A percentile compares a stretch with the other conserved stretches of the same genome.
phyloP scores from a whole-genome alignment of 2,113 vertebrate species.

The Lepus europaeus region DNA sequence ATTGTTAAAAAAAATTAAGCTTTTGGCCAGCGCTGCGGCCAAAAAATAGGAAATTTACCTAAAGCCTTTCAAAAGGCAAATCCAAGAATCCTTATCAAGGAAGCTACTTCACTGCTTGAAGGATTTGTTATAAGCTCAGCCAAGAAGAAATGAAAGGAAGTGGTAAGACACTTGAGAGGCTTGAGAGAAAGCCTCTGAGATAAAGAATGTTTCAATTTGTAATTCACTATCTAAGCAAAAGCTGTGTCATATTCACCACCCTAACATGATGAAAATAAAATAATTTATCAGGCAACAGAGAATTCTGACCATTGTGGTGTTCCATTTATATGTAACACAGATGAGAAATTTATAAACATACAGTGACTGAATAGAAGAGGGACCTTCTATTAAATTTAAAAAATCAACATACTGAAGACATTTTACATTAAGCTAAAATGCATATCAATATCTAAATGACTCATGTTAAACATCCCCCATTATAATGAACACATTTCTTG shows the following conservation, averaged over 20 bases:
- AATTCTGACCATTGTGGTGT: background rate
- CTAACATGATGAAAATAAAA: background rate
- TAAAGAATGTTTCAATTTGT: constrained; percentile 33
- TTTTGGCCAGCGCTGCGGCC: too few species aligned
- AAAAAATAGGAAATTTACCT: constrained; percentile 32
- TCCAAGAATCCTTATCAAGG: background rate
- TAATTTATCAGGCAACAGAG: background rate
- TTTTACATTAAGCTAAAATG: background rate
- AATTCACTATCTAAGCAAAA: constrained; percentile 64
- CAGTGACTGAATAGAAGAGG: background rate
- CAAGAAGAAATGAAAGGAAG: constrained; percentile 55
- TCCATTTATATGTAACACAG: constrained; percentile 6
- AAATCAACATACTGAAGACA: background rate
- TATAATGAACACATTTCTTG: background rate
- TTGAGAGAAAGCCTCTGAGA: constrained; percentile 45
- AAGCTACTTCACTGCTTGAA: constrained; percentile 21
- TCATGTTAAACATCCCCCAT: background rate
- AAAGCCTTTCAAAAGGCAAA: constrained; percentile 22
- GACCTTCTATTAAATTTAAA: background rate
- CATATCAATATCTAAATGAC: background rate
- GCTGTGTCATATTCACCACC: background rate
- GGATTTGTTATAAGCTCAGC: background rate
- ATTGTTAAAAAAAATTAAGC: too few species aligned
- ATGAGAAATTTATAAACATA: background rate
- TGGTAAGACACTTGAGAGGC: background rate